Evolutionary conservation across 2,113 vertebrate genomes (phyloP).

Genomic region (Steatornis caripensis): DNA sequence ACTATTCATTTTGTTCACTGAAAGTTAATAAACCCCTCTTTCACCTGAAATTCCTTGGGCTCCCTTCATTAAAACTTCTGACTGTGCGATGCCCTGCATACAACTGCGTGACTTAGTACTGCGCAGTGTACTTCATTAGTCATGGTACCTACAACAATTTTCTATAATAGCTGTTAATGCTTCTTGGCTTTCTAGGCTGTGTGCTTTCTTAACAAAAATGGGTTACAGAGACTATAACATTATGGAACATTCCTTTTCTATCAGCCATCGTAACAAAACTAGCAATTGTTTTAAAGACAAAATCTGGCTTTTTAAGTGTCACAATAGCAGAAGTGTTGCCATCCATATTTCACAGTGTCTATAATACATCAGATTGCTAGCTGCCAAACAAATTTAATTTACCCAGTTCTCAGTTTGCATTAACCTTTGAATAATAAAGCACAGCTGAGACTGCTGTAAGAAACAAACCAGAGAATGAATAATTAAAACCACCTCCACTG

Average conservation of each 20-base stretch:
- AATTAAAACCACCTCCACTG: constrained; percentile 76
- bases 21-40: constrained; percentile 19
- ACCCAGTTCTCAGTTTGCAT: constrained; percentile 72
- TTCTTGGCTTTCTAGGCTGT: constrained; percentile 24
- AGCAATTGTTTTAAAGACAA: constrained; percentile 48
- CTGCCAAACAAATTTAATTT: constrained; percentile 72
- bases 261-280: not conserved
- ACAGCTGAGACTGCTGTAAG: constrained; percentile 76
- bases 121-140: constrained; percentile 48
- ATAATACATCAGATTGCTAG: constrained; percentile 6
- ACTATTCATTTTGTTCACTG: constrained; percentile 32
- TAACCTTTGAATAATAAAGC: constrained; percentile 79
- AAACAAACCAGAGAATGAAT: constrained; percentile 75
- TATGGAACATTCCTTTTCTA: constrained; percentile 6
- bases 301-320: constrained; percentile 23
- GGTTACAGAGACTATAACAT: constrained; percentile 10
- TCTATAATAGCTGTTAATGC: constrained; percentile 35
- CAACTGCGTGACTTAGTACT: constrained; percentile 8
- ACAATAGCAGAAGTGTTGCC: constrained; percentile 1
- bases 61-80: constrained; percentile 51
- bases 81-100: constrained; percentile 19
- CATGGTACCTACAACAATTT: constrained; percentile 56
- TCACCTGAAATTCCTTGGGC: constrained; percentile 37
- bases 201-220: constrained; percentile 43
- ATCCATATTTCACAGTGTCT: constrained; percentile 12